phyloP scores from a whole-genome alignment of 2,797 vertebrate genomes.

The Macropodus opercularis region DNA sequence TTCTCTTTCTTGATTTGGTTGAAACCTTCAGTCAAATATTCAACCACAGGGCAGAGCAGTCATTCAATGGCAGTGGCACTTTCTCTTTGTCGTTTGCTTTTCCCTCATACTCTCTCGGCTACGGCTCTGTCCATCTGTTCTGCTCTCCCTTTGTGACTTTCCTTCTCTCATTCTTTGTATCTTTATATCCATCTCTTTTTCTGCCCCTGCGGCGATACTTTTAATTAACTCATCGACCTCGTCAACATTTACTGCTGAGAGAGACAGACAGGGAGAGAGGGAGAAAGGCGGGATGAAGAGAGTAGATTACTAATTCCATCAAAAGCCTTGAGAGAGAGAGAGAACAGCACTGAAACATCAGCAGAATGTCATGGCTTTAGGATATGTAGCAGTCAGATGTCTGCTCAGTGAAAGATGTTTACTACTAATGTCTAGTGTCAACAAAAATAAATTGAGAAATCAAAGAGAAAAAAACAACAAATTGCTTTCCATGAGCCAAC shows the following conservation, averaged over 20 bases:
- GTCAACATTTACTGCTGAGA: conserved; percentile 65
- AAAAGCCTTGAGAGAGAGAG: conserved; percentile 30
- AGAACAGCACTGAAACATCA: no score
- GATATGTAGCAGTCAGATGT: conserved; percentile 32
- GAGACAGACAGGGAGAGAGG: conserved; percentile 30
- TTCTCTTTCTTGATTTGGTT: conserved; percentile 14
- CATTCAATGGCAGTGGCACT: conserved; percentile 23
- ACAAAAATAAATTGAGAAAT: conserved; percentile 1
- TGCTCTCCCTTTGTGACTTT: conserved; percentile 39
- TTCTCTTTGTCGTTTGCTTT: conserved; percentile 28
- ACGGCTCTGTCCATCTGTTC: conserved; percentile 49
- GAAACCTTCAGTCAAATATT: conserved; percentile 51
- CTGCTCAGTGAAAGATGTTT: conserved; percentile 13
- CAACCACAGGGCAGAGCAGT: conserved; percentile 42
- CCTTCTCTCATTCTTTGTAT: conserved; percentile 34
- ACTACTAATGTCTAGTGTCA: background rate
- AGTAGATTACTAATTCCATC: conserved; percentile 51
- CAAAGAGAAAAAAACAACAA: background rate
- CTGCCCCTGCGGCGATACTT: conserved; percentile 53
- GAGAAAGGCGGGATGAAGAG: background rate
- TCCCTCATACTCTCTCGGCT: conserved; percentile 1
- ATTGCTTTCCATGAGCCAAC: conserved; percentile 5
- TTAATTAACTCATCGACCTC: conserved; percentile 77
- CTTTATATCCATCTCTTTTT: conserved; percentile 30
- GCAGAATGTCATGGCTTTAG: conserved; percentile 37